Percentiles rank a stretch among this genome's conserved stretches.
These are phyloP conservation scores for Drosophila paulistorum DNA, from an alignment of 1,140 invertebrate species.

Conservation along the genomic window DNA sequence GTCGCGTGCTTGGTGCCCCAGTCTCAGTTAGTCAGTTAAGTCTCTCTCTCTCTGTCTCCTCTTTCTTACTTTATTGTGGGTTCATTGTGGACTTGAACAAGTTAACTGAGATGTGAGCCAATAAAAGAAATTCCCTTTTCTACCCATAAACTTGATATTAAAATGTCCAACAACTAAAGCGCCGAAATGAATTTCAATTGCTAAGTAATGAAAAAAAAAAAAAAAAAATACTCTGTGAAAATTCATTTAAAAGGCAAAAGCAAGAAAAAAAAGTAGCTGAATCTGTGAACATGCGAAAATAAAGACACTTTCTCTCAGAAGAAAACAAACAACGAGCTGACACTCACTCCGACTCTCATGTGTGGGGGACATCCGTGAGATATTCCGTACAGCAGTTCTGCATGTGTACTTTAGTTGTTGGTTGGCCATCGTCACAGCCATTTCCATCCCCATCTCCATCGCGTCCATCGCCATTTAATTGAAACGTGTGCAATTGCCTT, in stretches of 20 bases:
- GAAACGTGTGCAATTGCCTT: slow-evolving; percentile 64
- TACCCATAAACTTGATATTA: slow-evolving; percentile 1
- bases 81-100: slow-evolving; percentile 12
- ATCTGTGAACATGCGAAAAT: slow-evolving; percentile 27
- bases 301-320: slow-evolving; percentile 40
- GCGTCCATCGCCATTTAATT: slow-evolving; percentile 40
- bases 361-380: slow-evolving; percentile 37
- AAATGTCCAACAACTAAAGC: slow-evolving; percentile 25
- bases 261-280: background rate
- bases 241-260: slow-evolving; percentile 31
- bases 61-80: background rate
- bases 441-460: background rate
- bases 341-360: slow-evolving; percentile 21
- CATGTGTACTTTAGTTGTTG: background rate
- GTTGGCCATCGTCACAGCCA: slow-evolving; percentile 8
- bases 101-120: slow-evolving; percentile 7
- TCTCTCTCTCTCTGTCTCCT: background rate
- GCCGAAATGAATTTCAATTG: slow-evolving; percentile 29
- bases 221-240: slow-evolving; percentile 39
- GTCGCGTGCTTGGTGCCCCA: slow-evolving; percentile 39
- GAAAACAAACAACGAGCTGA: slow-evolving; percentile 34
- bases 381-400: slow-evolving; percentile 16
- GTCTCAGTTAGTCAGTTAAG: slow-evolving; percentile 2
- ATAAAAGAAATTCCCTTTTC: slow-evolving; percentile 1
- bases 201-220: slow-evolving; percentile 14